These are phyloP conservation scores for Myxocyprinus asiaticus DNA, from an alignment of 2,113 vertebrate species.

Conservation along the genomic window DNA sequence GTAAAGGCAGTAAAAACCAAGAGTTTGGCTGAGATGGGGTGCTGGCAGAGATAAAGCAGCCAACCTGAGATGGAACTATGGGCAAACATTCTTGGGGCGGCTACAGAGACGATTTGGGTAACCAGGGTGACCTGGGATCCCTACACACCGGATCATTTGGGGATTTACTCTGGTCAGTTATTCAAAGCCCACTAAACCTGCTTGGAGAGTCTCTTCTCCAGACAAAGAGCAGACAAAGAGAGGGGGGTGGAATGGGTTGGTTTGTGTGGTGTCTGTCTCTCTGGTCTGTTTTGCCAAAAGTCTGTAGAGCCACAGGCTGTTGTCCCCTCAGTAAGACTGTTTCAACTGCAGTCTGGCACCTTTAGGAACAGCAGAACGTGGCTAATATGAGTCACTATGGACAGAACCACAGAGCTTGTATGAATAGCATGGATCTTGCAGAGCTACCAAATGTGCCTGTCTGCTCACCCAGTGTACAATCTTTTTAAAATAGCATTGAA, in stretches of 20 bases:
- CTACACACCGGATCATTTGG: conserved; percentile 39
- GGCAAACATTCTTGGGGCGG: conserved; percentile 49
- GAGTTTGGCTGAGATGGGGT: background rate
- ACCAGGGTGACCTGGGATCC: conserved; percentile 51
- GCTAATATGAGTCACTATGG: background rate
- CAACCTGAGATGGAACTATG: background rate
- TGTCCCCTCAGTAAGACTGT: conserved; percentile 25
- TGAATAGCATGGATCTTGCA: background rate
- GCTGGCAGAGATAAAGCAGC: too few relatives aligned
- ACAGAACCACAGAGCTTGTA: background rate
- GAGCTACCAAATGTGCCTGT: background rate
- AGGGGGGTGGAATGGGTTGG: background rate
- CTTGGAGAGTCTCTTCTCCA: conserved; percentile 20
- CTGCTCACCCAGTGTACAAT: background rate
- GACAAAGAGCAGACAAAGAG: conserved; percentile 33
- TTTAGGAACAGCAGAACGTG: conserved; percentile 26
- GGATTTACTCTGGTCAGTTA: conserved; percentile 54
- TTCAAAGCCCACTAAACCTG: conserved; percentile 46
- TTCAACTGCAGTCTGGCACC: conserved; percentile 25
- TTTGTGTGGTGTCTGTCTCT: conserved; percentile 21
- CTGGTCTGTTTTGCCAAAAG: conserved; percentile 24
- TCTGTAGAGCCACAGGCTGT: conserved; percentile 34
- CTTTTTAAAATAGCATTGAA: background rate
- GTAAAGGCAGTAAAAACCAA: conserved; percentile 15
- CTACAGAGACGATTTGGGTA: conserved; percentile 54